Percentiles rank a stretch among this genome's conserved stretches.
phyloP scores from a whole-genome alignment of 2,888 invertebrate genomes.

The Ellobium chinense region DNA sequence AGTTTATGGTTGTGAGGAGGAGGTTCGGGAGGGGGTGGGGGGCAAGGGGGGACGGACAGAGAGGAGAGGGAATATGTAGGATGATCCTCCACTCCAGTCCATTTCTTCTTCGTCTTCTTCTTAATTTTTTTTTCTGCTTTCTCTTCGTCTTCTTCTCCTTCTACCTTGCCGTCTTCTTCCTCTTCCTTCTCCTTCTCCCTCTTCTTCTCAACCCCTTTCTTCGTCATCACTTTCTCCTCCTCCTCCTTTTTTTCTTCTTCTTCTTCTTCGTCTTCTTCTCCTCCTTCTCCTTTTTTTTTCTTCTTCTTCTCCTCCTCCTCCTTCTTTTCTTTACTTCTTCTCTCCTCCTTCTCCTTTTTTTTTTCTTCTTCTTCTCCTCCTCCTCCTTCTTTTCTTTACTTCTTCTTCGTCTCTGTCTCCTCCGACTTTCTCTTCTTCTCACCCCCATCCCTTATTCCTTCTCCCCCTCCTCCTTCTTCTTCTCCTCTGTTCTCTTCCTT shows the following conservation, averaged over 20 bases:
- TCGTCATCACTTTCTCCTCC: background rate
- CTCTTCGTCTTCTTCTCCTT: background rate
- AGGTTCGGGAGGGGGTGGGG: too few species aligned
- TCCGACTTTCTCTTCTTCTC: conserved; percentile 11
- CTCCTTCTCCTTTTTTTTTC: background rate
- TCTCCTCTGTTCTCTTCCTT: too few species aligned
- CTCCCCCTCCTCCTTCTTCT: conserved; percentile 66
- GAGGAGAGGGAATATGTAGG: too few species aligned
- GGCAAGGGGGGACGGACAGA: too few species aligned
- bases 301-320: background rate
- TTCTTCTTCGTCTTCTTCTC: background rate
- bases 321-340: background rate
- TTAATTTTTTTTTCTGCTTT: background rate
- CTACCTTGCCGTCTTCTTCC: background rate
- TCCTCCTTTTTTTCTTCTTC: background rate
- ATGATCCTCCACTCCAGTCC: background rate
- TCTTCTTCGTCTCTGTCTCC: background rate
- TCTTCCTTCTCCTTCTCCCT: conserved; percentile 8
- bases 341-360: background rate
- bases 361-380: background rate
- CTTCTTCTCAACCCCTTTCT: background rate
- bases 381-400: background rate
- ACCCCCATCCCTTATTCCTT: conserved; percentile 58
- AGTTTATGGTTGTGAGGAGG: too few species aligned
- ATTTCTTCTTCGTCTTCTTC: background rate